phyloP scores from a whole-genome alignment of 1,140 invertebrate species.

The Leptinotarsa undecemlineata region DNA sequence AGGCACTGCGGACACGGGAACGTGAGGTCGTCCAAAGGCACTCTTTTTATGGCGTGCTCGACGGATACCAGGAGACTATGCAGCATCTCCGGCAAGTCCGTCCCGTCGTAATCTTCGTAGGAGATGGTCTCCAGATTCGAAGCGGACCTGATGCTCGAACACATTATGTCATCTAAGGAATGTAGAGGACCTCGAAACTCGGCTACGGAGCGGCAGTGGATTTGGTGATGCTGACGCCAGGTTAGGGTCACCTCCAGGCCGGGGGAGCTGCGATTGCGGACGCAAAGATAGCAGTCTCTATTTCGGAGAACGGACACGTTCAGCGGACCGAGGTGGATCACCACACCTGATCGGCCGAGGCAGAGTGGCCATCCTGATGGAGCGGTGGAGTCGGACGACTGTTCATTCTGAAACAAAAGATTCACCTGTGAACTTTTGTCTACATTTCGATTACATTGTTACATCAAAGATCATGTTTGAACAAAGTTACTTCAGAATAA shows the following conservation, averaged over 20 bases:
- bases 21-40: slow-evolving; percentile 67
- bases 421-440: too few species aligned
- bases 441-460: too few species aligned
- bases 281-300: slow-evolving; percentile 52
- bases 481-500: too few species aligned
- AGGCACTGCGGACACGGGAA: slow-evolving; percentile 64
- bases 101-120: slow-evolving; percentile 52
- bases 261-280: slow-evolving; percentile 41
- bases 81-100: slow-evolving; percentile 64
- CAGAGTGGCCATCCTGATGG: slow-evolving; percentile 53
- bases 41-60: slow-evolving; percentile 68
- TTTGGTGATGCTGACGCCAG: slow-evolving; percentile 47
- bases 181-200: slow-evolving; percentile 46
- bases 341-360: slow-evolving; percentile 49
- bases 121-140: slow-evolving; percentile 48
- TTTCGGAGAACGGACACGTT: slow-evolving; percentile 46
- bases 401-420: slow-evolving; percentile 49
- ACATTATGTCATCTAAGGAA: slow-evolving; percentile 50
- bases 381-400: slow-evolving; percentile 36
- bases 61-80: slow-evolving; percentile 67
- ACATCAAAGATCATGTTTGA: too few species aligned
- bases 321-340: slow-evolving; percentile 49
- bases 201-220: slow-evolving; percentile 49
- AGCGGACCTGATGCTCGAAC: slow-evolving; percentile 44
- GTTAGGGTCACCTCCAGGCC: slow-evolving; percentile 51